Conservation (phyloP, 53 echinoderm and acorn worm species). For the Crossaster papposus region DNA sequence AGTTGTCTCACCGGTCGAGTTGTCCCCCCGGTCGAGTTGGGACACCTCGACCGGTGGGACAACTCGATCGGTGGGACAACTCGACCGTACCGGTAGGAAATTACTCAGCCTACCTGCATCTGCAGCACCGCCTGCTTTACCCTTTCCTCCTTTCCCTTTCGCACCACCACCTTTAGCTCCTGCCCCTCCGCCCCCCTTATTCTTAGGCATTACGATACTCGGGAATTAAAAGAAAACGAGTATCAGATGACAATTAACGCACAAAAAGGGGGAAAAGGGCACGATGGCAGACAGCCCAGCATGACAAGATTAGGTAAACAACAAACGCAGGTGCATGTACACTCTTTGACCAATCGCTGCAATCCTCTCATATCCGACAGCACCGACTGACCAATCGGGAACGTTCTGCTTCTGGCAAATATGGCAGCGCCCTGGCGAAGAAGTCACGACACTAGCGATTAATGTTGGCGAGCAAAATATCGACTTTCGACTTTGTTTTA, state of each 20-base stretch:
- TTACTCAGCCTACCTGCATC: constrained; percentile 1
- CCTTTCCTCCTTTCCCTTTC: constrained; percentile 58
- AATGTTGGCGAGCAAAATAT: background rate
- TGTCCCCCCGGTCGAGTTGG: no score
- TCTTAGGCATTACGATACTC: constrained; percentile 69
- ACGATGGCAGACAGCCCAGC: no score
- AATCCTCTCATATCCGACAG: background rate
- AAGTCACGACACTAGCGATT: no score
- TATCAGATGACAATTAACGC: background rate
- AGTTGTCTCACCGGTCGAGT: no score
- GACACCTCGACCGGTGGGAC: no score
- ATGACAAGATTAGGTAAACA: background rate
- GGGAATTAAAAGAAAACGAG: background rate
- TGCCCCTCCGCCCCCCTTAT: constrained; percentile 73
- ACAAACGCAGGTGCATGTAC: background rate
- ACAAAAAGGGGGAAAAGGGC: background rate
- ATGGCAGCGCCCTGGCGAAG: background rate
- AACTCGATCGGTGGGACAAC: no score
- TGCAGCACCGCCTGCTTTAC: constrained; percentile 43
- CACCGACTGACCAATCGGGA: background rate
- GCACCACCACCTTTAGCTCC: constrained; percentile 34
- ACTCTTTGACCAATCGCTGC: constrained; percentile 5
- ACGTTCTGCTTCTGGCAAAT: background rate
- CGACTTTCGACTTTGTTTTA: background rate
- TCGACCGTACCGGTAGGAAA: no score